Conservation (phyloP, 2,888 invertebrate genomes). For the Phytoseiulus persimilis region DNA sequence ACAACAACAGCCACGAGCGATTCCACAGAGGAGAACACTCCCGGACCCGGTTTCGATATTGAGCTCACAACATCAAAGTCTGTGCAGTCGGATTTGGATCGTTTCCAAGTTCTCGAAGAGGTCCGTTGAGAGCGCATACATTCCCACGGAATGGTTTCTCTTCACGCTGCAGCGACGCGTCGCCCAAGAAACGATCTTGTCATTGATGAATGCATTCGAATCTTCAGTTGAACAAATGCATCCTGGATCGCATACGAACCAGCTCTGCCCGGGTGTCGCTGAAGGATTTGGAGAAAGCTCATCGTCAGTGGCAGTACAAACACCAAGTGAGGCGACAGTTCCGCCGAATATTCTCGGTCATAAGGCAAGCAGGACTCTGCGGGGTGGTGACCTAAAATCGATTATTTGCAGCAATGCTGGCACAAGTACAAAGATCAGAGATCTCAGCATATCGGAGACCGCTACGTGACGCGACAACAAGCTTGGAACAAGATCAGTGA, state of each 20-base stretch:
- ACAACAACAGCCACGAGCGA: not conserved
- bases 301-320: slow-evolving; percentile 30
- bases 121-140: not conserved
- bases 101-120: not conserved
- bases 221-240: slow-evolving; percentile 17
- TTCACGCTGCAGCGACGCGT: too few species aligned
- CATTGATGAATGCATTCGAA: not conserved
- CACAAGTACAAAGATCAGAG: not conserved
- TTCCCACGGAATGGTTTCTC: not conserved
- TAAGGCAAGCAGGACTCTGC: too few species aligned
- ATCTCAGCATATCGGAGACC: not conserved
- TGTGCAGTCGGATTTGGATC: not conserved
- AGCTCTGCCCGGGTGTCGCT: not conserved
- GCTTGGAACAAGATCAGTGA: not conserved
- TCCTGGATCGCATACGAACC: not conserved
- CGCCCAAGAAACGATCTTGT: not conserved
- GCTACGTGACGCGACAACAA: not conserved
- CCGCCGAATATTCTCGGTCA: too few species aligned
- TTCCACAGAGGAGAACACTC: not conserved
- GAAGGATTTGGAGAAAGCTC: slow-evolving; percentile 22
- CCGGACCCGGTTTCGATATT: not conserved
- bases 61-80: not conserved
- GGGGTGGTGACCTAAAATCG: too few species aligned
- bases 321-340: not conserved
- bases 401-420: not conserved